Conservation (phyloP, 2,888 invertebrate genomes). For the Anaspis maculata region DNA sequence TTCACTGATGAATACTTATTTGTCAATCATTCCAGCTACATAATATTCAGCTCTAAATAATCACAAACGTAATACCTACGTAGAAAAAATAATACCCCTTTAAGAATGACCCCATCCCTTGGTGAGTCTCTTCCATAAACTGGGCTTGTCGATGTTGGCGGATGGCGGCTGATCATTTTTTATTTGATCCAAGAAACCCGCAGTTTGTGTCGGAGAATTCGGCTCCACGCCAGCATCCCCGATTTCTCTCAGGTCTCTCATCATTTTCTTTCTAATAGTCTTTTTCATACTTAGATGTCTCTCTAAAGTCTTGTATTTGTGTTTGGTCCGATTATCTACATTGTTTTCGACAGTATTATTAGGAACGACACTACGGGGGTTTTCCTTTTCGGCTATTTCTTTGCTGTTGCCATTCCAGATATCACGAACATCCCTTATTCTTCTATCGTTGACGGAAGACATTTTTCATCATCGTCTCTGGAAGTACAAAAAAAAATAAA, state of each 20-base stretch:
- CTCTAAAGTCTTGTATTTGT: slow-evolving; percentile 68
- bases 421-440: slow-evolving; percentile 69
- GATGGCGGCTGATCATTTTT: slow-evolving; percentile 41
- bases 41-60: slow-evolving; percentile 6
- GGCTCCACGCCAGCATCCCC: slow-evolving; percentile 36
- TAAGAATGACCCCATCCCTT: slow-evolving; percentile 39
- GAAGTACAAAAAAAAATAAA: slow-evolving; percentile 11
- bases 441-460: slow-evolving; percentile 54
- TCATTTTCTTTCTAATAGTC: slow-evolving; percentile 76
- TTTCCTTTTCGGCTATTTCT: slow-evolving; percentile 31
- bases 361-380: slow-evolving; percentile 30
- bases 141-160: slow-evolving; percentile 41
- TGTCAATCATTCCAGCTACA: too few species aligned
- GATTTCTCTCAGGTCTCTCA: slow-evolving; percentile 69
- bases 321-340: slow-evolving; percentile 52
- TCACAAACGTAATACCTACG: too few species aligned
- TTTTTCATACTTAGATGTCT: slow-evolving; percentile 82
- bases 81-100: too few species aligned
- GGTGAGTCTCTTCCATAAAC: slow-evolving; percentile 41
- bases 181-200: slow-evolving; percentile 41
- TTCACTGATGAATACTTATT: too few species aligned
- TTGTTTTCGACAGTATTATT: slow-evolving; percentile 44
- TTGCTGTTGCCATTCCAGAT: slow-evolving; percentile 31
- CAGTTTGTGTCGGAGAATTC: slow-evolving; percentile 27
- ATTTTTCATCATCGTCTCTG: slow-evolving; percentile 41